Conservation (phyloP, 2,797 vertebrate genomes). For the Merluccius polli region DNA sequence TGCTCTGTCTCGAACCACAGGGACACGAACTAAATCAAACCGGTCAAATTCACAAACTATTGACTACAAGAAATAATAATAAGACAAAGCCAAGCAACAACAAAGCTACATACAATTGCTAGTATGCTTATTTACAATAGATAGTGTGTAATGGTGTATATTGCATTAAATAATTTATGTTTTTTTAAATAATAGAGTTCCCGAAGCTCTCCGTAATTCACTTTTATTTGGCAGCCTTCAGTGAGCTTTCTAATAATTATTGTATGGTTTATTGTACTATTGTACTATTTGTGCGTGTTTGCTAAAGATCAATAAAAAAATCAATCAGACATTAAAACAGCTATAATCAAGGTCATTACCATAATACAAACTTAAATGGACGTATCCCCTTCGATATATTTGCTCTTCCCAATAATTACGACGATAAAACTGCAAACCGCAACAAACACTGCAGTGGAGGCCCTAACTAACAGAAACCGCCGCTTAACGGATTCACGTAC, state of each 20-base stretch:
- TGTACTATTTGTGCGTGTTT: background rate
- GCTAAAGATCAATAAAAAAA: background rate
- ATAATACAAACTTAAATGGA: background rate
- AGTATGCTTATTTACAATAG: conserved; percentile 18
- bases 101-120: conserved; percentile 23
- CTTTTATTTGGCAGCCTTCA: background rate
- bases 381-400: background rate
- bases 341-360: background rate
- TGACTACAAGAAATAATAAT: conserved; percentile 45
- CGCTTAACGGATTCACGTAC: background rate
- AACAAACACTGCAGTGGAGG: no score
- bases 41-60: conserved; percentile 32
- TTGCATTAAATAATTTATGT: background rate
- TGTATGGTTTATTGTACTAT: background rate
- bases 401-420: background rate
- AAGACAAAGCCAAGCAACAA: conserved; percentile 15
- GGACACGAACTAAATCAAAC: conserved; percentile 19
- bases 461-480: background rate
- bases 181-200: background rate
- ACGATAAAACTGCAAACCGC: background rate
- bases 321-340: background rate
- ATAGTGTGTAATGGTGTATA: background rate
- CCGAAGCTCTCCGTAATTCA: background rate
- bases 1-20: conserved; percentile 4
- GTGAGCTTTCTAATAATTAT: background rate